Base-by-base conservation (phyloP, 2,797 vertebrate species). In the Sandelia bainsii region DNA sequence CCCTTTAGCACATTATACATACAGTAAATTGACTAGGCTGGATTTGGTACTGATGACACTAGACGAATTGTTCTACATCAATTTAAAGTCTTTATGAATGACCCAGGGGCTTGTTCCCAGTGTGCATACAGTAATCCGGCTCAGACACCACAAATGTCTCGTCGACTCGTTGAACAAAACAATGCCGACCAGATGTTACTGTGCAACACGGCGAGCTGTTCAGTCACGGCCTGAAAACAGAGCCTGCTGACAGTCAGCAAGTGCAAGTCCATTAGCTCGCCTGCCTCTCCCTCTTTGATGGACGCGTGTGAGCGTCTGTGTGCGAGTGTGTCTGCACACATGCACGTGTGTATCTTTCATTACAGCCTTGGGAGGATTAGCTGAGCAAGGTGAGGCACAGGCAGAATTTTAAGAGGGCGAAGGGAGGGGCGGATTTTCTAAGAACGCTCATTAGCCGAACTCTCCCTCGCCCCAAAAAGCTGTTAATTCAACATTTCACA, bases 361-460 rank as follows among this genome's bases (percentile, higher is more conserved):
- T 81, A 79, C 85, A 87, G 79, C 78, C 78, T 66, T 73, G 75
- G 84, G 80, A 82, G 86, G 89, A 91, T 90, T 89, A 90, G 68
- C 58, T 2, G 50, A 65, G 82, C 75, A 88, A 91, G 85, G 90
- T 91, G 91, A 90, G 73, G 77, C 82, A 68, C 72, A 50, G 62
- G 66, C 75, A 72, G 81, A 91, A 88, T 88, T 82, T 88, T 80
- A 86, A 87, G 60, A 81, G 59, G 66, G 64, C 3, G 3, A 22
- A 58, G 67, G 81, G 87, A 81, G 72, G 84, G 69, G 71, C 58
- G 17, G 73, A 68, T 79, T 80, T 72, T 83, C 72, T 76, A 78
- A 85, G 66, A 72, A 75, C 19, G 46, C 72, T 90, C 86, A 89
- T 92, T 89, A 91, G 65, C 61, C 0, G 50, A 82, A 79, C 65